phyloP scores from a whole-genome alignment of 2,797 vertebrate species.

The Hyperoplus immaculatus region DNA sequence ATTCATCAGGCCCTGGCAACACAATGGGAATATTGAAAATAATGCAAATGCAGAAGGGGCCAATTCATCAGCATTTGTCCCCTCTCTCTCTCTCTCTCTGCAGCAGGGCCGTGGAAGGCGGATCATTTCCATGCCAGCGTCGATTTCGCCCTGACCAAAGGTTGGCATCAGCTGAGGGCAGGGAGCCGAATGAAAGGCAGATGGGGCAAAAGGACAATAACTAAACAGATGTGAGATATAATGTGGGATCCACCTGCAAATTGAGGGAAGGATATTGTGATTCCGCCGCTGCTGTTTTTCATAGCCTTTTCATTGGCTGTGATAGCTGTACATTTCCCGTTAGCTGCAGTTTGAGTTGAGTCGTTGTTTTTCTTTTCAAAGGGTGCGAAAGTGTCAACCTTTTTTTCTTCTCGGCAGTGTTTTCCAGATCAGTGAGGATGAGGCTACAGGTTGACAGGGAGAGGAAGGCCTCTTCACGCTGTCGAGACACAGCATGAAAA shows the following conservation, averaged over 20 bases:
- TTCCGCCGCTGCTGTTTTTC: slow-evolving; percentile 13
- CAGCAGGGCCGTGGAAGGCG: slow-evolving; percentile 41
- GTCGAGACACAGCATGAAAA: slow-evolving; percentile 42
- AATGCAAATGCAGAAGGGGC: slow-evolving; percentile 68
- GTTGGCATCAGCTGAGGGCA: slow-evolving; percentile 55
- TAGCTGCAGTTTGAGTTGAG: neutral
- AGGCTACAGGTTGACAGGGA: slow-evolving; percentile 62
- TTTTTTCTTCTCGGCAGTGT: slow-evolving; percentile 62
- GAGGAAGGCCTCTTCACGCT: slow-evolving; percentile 59
- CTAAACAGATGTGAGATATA: slow-evolving; percentile 44
- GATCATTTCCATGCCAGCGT: slow-evolving; percentile 40
- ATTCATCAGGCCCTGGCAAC: slow-evolving; percentile 65
- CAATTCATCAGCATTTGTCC: slow-evolving; percentile 72
- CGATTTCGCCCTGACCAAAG: slow-evolving; percentile 52
- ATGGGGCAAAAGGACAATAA: slow-evolving; percentile 43
- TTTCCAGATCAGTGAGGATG: slow-evolving; percentile 65
- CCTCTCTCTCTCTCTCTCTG: neutral
- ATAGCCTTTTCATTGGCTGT: slow-evolving; percentile 3
- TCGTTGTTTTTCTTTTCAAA: slow-evolving; percentile 21
- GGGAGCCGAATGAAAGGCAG: slow-evolving; percentile 45
- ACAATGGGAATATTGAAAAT: slow-evolving; percentile 69
- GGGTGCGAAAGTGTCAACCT: slow-evolving; percentile 45
- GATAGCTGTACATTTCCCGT: slow-evolving; percentile 10
- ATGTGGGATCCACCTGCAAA: slow-evolving; percentile 40
- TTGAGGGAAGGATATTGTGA: neutral